Percentiles rank a stretch among this genome's conserved stretches.
Conservation (phyloP, 2,113 vertebrate genomes). For the Cephalophus harveyi region DNA sequence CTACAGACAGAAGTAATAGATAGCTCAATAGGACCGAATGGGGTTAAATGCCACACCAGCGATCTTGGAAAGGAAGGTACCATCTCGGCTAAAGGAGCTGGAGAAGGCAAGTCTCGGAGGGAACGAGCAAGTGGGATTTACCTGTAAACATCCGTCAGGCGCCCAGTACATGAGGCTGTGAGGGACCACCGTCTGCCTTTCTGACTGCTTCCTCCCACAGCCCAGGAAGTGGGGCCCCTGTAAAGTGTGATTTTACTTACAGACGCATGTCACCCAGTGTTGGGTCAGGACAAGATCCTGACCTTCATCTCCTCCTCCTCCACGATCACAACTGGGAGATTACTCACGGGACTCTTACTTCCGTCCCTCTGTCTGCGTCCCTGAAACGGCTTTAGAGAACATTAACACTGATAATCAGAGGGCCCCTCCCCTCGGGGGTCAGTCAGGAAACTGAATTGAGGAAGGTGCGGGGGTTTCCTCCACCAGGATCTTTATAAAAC, state of each 20-base stretch:
- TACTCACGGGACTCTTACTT: fast-evolving
- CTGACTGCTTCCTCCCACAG: fast-evolving
- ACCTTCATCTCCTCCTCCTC: neutral
- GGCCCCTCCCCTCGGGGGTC: fast-evolving
- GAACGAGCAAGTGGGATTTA: fast-evolving
- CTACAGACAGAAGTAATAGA: fast-evolving
- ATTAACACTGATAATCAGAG: fast-evolving
- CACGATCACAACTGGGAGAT: fast-evolving
- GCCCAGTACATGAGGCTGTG: fast-evolving
- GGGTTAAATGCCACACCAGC: fast-evolving
- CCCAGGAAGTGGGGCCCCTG: neutral
- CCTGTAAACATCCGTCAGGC: fast-evolving
- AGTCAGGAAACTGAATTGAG: fast-evolving
- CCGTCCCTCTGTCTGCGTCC: fast-evolving
- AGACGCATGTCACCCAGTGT: fast-evolving
- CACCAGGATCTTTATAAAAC: conserved; percentile 80
- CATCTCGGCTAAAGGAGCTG: no score
- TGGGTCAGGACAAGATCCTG: neutral
- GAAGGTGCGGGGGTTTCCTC: fast-evolving
- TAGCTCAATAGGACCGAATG: fast-evolving
- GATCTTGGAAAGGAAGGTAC: neutral
- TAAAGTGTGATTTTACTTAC: fast-evolving
- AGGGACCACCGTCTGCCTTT: fast-evolving
- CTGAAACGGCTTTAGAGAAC: neutral
- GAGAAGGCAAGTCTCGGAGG: fast-evolving